Evolutionary conservation across 2,888 invertebrate genomes (phyloP).

Genomic region (Coleophora deauratella): DNA sequence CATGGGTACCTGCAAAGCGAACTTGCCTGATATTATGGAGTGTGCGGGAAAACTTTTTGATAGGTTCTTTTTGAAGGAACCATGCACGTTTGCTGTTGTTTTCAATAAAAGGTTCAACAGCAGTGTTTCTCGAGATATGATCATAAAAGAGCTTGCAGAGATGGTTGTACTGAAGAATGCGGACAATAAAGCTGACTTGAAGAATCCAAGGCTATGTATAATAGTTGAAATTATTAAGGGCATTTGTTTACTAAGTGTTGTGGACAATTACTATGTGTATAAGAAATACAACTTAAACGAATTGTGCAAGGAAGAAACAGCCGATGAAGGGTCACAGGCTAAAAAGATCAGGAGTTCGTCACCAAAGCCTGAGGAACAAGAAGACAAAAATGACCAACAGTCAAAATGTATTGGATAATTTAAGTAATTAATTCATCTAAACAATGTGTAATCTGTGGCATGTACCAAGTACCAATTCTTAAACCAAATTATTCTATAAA

Average conservation of each 20-base stretch:
- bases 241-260: constrained; percentile 85
- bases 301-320: constrained; percentile 57
- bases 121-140: constrained; percentile 78
- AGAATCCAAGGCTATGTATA: constrained; percentile 83
- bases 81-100: constrained; percentile 83
- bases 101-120: constrained; percentile 87
- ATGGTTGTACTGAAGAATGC: constrained; percentile 79
- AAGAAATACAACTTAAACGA: constrained; percentile 91
- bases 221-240: constrained; percentile 88
- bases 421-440: constrained; percentile 30
- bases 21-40: constrained; percentile 81
- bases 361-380: constrained; percentile 34
- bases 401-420: constrained; percentile 30
- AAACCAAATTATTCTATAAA: constrained; percentile 45
- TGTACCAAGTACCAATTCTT: constrained; percentile 54
- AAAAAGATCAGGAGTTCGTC: constrained; percentile 56
- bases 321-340: constrained; percentile 55
- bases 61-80: constrained; percentile 80
- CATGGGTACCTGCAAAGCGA: constrained; percentile 85
- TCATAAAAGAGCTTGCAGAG: constrained; percentile 83
- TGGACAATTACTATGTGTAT: constrained; percentile 83
- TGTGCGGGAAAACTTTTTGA: constrained; percentile 80
- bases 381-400: constrained; percentile 27
- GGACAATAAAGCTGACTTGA: constrained; percentile 85
- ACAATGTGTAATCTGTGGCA: constrained; percentile 42